A percentile compares a stretch with the other conserved stretches of the same genome.
Conservation (phyloP, 2,888 invertebrate species). For the Drosophila mettleri region DNA sequence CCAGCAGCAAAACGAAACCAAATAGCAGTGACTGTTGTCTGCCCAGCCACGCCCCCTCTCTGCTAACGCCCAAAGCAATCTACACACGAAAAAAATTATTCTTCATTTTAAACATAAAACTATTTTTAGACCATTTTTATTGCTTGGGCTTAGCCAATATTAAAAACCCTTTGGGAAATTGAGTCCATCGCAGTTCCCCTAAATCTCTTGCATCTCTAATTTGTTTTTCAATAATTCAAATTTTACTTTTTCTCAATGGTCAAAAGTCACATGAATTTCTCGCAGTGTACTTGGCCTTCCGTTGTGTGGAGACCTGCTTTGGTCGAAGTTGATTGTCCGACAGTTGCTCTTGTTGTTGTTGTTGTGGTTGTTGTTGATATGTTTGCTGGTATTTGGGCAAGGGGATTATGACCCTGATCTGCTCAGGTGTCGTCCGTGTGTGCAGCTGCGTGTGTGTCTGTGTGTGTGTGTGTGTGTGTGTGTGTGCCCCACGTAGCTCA, state of each 20-base stretch:
- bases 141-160: too few species aligned
- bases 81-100: background rate
- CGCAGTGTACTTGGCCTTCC: conserved; percentile 4
- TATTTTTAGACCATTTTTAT: too few species aligned
- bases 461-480: background rate
- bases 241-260: too few species aligned
- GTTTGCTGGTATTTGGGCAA: conserved; percentile 56
- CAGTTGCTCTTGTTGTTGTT: conserved; percentile 18
- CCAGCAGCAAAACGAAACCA: conserved; percentile 41
- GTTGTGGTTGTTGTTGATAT: conserved; percentile 24
- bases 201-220: too few species aligned
- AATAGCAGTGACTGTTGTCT: conserved; percentile 29
- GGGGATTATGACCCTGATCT: conserved; percentile 77
- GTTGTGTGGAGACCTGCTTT: conserved; percentile 39
- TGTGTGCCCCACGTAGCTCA: conserved; percentile 50
- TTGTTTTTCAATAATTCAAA: too few species aligned
- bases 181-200: too few species aligned
- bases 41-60: background rate
- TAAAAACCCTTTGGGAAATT: too few species aligned
- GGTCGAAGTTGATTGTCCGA: conserved; percentile 51
- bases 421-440: conserved; percentile 58
- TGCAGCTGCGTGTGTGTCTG: conserved; percentile 17
- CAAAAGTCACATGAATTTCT: background rate
- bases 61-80: background rate
- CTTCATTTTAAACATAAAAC: too few species aligned